Percentiles rank a stretch among this genome's conserved stretches.
These are phyloP conservation scores for Zaprionus tsacasi DNA, from an alignment of 1,140 invertebrate genomes.

Conservation along the genomic window DNA sequence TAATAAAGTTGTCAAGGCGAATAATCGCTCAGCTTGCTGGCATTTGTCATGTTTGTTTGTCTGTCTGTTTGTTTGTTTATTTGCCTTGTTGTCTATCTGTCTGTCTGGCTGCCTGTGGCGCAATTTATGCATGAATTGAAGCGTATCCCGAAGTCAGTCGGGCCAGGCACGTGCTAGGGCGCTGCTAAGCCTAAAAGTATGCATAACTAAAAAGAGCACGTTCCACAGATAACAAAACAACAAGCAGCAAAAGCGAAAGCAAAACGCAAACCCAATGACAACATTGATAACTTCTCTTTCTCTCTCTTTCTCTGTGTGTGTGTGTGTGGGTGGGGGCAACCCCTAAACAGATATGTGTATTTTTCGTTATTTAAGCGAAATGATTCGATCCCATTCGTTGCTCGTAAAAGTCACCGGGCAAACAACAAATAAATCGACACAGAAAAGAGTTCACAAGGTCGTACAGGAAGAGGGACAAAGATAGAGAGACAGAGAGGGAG, in stretches of 20 bases:
- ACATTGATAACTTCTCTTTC: slow-evolving; percentile 57
- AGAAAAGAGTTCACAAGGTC: slow-evolving; percentile 51
- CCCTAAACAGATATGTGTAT: slow-evolving; percentile 43
- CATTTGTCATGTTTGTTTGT: slow-evolving; percentile 73
- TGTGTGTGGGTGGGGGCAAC: slow-evolving; percentile 33
- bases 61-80: slow-evolving; percentile 34
- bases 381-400: slow-evolving; percentile 38
- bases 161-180: slow-evolving; percentile 50
- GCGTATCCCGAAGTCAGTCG: slow-evolving; percentile 36
- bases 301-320: neutral
- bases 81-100: slow-evolving; percentile 11
- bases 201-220: slow-evolving; percentile 79
- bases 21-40: slow-evolving; percentile 42
- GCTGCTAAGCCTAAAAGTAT: slow-evolving; percentile 73
- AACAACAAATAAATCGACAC: slow-evolving; percentile 46
- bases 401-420: slow-evolving; percentile 6
- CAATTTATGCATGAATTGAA: slow-evolving; percentile 60
- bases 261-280: slow-evolving; percentile 40
- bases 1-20: slow-evolving; percentile 12
- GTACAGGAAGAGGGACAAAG: neutral
- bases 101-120: slow-evolving; percentile 30
- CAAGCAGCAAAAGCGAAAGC: slow-evolving; percentile 31
- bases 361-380: slow-evolving; percentile 63
- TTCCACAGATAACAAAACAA: slow-evolving; percentile 71
- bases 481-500: neutral